Evolutionary conservation across 1,140 invertebrate species (phyloP).

Genomic region (Rhizoglyphus robini): DNA sequence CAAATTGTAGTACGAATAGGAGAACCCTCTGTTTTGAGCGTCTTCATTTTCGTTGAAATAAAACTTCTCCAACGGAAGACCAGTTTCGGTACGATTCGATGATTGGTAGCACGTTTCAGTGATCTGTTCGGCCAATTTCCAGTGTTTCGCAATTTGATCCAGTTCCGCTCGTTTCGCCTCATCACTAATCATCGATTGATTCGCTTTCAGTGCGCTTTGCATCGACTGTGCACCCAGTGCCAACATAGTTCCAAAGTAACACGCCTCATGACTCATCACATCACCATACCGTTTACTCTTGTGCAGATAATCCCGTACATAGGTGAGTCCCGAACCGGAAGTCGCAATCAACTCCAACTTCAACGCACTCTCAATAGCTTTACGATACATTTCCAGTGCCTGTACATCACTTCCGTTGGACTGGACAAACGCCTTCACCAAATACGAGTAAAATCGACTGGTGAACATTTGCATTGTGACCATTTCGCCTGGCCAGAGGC

Average conservation of each 20-base stretch:
- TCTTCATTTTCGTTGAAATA: too few species aligned
- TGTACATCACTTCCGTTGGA: slow-evolving; percentile 63
- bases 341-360: background rate
- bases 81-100: background rate
- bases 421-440: slow-evolving; percentile 87
- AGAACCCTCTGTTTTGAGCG: too few species aligned
- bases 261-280: slow-evolving; percentile 97
- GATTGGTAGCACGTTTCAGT: slow-evolving; percentile 76
- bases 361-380: slow-evolving; percentile 52
- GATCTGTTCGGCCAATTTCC: slow-evolving; percentile 73
- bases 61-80: slow-evolving; percentile 43
- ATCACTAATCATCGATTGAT: too few species aligned
- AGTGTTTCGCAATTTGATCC: slow-evolving; percentile 45
- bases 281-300: slow-evolving; percentile 52
- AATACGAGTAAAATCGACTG: slow-evolving; percentile 97
- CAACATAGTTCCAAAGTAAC: slow-evolving; percentile 89
- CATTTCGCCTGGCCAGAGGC: slow-evolving; percentile 59
- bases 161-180: background rate
- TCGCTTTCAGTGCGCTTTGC: background rate
- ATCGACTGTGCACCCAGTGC: slow-evolving; percentile 55
- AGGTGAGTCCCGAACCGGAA: background rate
- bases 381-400: slow-evolving; percentile 82
- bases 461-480: slow-evolving; percentile 89
- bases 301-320: background rate
- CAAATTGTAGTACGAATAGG: slow-evolving; percentile 88